Conservation (phyloP, 2,888 invertebrate species). For the Meteorus colon region DNA sequence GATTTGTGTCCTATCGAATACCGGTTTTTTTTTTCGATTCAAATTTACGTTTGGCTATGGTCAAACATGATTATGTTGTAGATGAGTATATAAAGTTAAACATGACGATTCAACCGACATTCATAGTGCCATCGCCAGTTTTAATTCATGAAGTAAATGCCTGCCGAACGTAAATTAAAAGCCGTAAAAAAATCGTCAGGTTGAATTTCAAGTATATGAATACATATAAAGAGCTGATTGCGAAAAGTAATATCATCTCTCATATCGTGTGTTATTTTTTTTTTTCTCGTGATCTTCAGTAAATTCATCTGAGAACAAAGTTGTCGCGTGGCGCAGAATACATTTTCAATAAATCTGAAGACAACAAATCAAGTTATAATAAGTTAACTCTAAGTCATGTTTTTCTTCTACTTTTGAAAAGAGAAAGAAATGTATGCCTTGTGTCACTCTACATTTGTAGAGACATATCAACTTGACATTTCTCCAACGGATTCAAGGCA, state of each 20-base stretch:
- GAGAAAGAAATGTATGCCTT: background rate
- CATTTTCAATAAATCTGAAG: background rate
- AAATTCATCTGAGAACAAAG: background rate
- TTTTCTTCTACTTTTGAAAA: background rate
- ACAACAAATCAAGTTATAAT: background rate
- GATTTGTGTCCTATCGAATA: background rate
- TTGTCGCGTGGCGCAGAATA: background rate
- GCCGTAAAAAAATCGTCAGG: slow-evolving; percentile 26
- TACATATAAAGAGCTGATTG: slow-evolving; percentile 35
- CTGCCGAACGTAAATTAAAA: slow-evolving; percentile 48
- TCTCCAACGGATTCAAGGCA: background rate
- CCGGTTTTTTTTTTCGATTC: background rate
- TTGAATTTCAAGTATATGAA: slow-evolving; percentile 18
- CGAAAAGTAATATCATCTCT: background rate
- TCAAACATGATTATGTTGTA: background rate
- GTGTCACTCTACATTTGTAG: too few species aligned
- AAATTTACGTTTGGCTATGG: background rate
- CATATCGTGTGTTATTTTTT: background rate
- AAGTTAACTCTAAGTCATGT: background rate
- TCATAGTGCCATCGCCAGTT: background rate
- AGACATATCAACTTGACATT: background rate
- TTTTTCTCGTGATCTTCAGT: background rate
- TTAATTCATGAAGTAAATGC: slow-evolving; percentile 16
- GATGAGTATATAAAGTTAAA: background rate
- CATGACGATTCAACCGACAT: background rate